Conservation (phyloP, 2,888 invertebrate species). For the Lacanobia wlatinum region DNA sequence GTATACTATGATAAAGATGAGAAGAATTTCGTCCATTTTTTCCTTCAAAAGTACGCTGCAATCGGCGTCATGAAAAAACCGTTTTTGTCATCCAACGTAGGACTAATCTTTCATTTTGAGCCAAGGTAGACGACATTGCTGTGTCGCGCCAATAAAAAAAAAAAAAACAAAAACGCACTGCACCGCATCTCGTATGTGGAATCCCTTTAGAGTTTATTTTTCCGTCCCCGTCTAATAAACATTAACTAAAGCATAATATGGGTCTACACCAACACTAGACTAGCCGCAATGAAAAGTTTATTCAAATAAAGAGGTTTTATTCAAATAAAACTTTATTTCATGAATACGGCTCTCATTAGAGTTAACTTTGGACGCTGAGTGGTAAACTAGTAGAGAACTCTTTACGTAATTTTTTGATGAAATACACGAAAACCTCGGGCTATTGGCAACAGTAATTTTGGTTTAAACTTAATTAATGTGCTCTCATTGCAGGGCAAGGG, state of each 20-base stretch:
- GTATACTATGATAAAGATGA: too few relatives aligned
- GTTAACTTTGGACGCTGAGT: constrained; percentile 31
- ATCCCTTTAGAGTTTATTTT: constrained; percentile 10
- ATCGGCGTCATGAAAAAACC: too few relatives aligned
- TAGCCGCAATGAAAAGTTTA: constrained; percentile 47
- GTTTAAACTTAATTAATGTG: constrained; percentile 15
- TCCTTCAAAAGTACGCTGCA: too few relatives aligned
- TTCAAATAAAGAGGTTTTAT: constrained; percentile 35
- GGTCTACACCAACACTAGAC: constrained; percentile 33
- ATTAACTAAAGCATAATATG: constrained; percentile 29
- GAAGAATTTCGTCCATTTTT: too few relatives aligned
- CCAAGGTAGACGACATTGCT: neutral
- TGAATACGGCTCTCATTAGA: constrained; percentile 55
- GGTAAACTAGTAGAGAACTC: constrained; percentile 13
- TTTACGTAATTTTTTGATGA: constrained; percentile 32
- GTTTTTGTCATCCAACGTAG: too few relatives aligned
- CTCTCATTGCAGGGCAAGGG: neutral
- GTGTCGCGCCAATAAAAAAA: neutral
- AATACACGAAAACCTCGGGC: constrained; percentile 24
- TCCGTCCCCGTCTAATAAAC: constrained; percentile 12
- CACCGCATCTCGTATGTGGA: neutral
- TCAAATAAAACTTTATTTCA: constrained; percentile 53
- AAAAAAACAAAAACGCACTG: neutral
- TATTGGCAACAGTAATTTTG: neutral
- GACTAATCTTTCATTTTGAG: too few relatives aligned